Conservation (phyloP, 2,113 vertebrate species). For the Dipodomys stephensi region DNA sequence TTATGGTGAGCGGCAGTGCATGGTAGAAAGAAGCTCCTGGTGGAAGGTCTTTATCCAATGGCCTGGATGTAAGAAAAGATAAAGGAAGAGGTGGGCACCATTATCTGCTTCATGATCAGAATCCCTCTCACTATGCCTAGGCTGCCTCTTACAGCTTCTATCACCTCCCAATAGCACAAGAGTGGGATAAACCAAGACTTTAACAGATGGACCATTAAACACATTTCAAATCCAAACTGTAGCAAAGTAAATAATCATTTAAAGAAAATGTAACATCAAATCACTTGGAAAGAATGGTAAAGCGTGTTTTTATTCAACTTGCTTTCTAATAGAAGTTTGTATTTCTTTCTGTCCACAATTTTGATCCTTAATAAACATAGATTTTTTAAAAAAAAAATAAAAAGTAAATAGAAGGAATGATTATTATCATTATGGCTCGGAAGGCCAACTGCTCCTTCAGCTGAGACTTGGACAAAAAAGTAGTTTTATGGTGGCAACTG, state of each 20-base stretch:
- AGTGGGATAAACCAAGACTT: neutral
- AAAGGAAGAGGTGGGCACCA: too few relatives aligned
- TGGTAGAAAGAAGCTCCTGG: neutral
- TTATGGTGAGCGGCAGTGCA: neutral
- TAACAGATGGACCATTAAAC: neutral
- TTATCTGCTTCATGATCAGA: accelerated
- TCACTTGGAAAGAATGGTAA: neutral
- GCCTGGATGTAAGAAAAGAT: accelerated
- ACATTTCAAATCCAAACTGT: neutral
- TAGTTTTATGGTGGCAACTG: neutral
- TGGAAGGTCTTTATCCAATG: neutral
- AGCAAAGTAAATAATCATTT: neutral
- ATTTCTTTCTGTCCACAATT: slow-evolving; percentile 2
- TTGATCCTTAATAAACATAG: neutral
- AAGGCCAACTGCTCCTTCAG: neutral
- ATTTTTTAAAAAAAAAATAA: slow-evolving; percentile 28
- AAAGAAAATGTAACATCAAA: neutral
- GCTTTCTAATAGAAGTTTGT: neutral
- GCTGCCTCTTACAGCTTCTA: neutral
- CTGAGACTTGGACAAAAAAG: neutral
- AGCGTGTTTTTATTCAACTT: neutral
- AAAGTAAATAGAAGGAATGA: neutral
- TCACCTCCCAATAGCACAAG: neutral
- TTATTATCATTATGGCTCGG: neutral
- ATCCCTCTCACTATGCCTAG: neutral